phyloP scores from a whole-genome alignment of 2,113 vertebrate species.

The Saimiri boliviensis region DNA sequence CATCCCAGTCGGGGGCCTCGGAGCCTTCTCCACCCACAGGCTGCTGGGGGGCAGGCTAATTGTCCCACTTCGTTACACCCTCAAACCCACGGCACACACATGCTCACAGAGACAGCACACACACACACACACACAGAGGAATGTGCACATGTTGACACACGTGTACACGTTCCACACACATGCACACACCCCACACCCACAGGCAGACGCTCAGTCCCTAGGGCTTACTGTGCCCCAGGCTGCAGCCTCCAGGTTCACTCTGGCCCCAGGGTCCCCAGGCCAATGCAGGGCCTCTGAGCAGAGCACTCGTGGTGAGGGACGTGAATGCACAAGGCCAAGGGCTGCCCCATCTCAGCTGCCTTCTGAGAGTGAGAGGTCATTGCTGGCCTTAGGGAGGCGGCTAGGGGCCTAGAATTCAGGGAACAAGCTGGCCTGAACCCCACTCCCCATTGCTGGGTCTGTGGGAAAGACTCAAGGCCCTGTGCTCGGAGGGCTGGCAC shows the following conservation, averaged over 20 bases:
- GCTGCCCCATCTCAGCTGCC: neutral
- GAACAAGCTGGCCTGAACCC: no score
- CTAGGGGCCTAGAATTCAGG: no score
- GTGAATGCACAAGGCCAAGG: neutral
- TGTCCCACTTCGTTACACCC: neutral
- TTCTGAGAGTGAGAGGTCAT: neutral
- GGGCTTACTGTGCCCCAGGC: no score
- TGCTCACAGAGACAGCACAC: neutral
- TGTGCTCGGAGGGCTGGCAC: neutral
- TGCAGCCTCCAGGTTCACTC: neutral
- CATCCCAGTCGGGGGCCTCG: fast-evolving
- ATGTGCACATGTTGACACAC: neutral
- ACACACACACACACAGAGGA: neutral
- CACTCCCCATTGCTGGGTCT: neutral
- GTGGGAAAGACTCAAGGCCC: neutral
- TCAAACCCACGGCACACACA: no score
- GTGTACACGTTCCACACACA: no score
- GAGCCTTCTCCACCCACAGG: neutral
- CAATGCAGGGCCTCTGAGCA: neutral
- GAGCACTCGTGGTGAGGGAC: no score
- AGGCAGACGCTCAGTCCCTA: neutral
- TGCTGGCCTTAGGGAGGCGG: neutral
- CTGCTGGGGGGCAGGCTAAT: neutral
- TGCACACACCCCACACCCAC: neutral
- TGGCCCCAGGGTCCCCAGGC: neutral